phyloP scores from a whole-genome alignment of 2,888 invertebrate genomes.

The Lumbricus terrestris region DNA sequence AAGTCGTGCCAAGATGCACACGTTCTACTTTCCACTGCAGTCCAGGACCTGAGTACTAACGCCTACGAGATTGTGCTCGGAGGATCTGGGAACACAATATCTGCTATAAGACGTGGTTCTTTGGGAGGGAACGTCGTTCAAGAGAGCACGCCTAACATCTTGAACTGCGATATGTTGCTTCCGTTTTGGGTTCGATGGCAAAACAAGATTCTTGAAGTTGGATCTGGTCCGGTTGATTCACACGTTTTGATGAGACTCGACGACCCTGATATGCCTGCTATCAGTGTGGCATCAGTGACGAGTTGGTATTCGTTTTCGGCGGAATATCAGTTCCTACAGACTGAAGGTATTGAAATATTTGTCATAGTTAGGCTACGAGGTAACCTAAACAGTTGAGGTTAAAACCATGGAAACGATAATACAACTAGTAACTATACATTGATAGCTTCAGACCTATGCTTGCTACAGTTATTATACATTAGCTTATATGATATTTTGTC shows the following conservation, averaged over 20 bases:
- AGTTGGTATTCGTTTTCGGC: not conserved
- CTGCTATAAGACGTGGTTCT: constrained; percentile 22
- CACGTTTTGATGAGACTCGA: constrained; percentile 4
- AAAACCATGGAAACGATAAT: not conserved
- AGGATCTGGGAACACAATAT: constrained; percentile 18
- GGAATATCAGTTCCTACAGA: constrained; percentile 16
- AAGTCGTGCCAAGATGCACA: constrained; percentile 21
- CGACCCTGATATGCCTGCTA: constrained; percentile 3
- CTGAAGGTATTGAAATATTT: not conserved
- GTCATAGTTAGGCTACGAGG: not conserved
- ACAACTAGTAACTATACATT: not conserved
- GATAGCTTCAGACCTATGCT: not conserved
- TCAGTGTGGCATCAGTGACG: not conserved
- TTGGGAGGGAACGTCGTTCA: not conserved
- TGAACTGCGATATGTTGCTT: constrained; percentile 19
- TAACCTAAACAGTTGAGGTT: not conserved
- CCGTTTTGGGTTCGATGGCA: constrained; percentile 33
- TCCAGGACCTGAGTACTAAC: not conserved
- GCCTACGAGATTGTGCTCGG: constrained; percentile 27
- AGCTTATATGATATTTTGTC: not conserved
- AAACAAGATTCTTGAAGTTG: constrained; percentile 21
- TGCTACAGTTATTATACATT: not conserved
- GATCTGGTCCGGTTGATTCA: constrained; percentile 12
- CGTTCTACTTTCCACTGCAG: constrained; percentile 16
- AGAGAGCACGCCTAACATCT: constrained; percentile 8